Percentiles rank a stretch among this genome's conserved stretches.
Conservation (phyloP, 1,140 invertebrate species). For the Formica exsecta region DNA sequence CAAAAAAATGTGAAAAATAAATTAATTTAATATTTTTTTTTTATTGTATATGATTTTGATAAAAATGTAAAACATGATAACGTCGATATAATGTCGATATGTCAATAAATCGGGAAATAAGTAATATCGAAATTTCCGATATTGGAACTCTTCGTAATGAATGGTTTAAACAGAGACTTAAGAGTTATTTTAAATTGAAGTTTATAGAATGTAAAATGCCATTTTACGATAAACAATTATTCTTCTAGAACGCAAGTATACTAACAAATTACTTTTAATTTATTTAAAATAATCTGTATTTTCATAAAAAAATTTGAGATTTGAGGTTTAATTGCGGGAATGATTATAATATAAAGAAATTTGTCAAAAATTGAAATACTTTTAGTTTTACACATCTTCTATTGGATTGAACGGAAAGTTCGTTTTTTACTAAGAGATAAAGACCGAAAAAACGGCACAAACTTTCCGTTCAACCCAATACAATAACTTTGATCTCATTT, state of each 20-base stretch:
- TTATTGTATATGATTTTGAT: not conserved
- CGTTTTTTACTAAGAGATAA: no score
- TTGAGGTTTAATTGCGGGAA: not conserved
- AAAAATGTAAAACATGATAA: not conserved
- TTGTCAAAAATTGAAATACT: not conserved
- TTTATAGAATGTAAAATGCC: not conserved
- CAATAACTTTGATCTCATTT: no score
- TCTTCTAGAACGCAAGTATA: not conserved
- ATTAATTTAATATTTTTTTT: not conserved
- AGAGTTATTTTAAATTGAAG: not conserved
- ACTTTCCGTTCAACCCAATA: no score
- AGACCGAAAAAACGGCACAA: no score
- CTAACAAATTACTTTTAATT: constrained; percentile 27
- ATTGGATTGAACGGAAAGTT: no score
- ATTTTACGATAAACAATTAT: no score
- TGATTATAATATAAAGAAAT: no score
- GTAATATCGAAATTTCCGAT: constrained; percentile 18
- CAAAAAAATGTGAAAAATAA: not conserved
- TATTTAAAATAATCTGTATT: not conserved
- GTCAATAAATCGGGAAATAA: no score
- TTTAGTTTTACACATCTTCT: not conserved
- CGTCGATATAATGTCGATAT: constrained; percentile 20
- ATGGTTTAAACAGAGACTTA: constrained; percentile 12
- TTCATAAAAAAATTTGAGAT: not conserved
- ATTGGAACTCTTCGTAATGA: not conserved